phyloP scores from a whole-genome alignment of 2,888 invertebrate species.

The Mesodorylaimus sp. region DNA sequence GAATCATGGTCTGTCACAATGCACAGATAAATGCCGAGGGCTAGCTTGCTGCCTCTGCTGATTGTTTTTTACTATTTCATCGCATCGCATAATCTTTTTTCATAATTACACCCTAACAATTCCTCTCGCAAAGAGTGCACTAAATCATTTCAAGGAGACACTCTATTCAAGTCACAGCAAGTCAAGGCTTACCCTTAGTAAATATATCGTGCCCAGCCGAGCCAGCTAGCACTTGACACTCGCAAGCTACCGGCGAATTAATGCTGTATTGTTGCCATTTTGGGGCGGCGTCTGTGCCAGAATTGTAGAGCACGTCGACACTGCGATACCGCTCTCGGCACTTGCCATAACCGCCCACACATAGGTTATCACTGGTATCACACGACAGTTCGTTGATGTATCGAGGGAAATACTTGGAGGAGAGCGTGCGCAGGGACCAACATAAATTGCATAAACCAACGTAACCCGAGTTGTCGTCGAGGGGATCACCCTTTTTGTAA shows the following conservation, averaged over 20 bases:
- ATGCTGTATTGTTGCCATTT: background rate
- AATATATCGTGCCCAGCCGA: background rate
- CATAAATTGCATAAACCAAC: background rate
- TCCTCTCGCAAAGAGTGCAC: too few species aligned
- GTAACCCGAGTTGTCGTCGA: background rate
- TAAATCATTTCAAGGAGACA: too few species aligned
- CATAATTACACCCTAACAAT: too few species aligned
- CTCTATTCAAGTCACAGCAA: too few species aligned
- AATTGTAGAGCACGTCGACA: constrained; percentile 1
- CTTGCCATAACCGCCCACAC: background rate
- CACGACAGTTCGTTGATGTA: background rate
- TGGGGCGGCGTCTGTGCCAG: background rate
- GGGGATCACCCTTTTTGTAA: background rate
- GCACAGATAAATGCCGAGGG: too few species aligned
- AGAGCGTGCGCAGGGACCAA: background rate
- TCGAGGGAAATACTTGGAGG: background rate
- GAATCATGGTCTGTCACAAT: too few species aligned
- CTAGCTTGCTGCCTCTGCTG: too few species aligned
- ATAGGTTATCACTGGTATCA: background rate
- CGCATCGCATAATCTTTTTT: too few species aligned
- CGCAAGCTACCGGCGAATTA: background rate
- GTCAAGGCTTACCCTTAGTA: background rate
- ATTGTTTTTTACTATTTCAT: too few species aligned
- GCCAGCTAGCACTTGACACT: background rate
- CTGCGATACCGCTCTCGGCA: background rate